These are phyloP conservation scores for Balanococcus diminutus DNA, from an alignment of 2,888 invertebrate species.

Conservation along the genomic window DNA sequence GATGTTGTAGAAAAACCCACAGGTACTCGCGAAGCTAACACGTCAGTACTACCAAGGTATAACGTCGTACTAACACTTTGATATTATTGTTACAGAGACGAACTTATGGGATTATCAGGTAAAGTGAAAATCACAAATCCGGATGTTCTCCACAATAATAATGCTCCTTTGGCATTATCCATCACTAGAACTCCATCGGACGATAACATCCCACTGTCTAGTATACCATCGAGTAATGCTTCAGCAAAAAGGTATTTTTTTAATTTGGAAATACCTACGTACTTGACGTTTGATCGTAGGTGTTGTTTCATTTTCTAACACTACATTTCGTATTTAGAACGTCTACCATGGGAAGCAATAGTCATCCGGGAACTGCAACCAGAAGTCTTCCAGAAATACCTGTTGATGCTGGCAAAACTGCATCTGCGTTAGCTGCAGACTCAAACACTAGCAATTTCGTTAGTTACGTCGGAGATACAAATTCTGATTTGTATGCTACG, in stretches of 20 bases:
- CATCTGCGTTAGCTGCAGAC: slow-evolving; percentile 59
- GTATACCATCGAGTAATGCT: slow-evolving; percentile 45
- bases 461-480: slow-evolving; percentile 70
- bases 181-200: slow-evolving; percentile 48
- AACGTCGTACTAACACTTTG: not conserved
- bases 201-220: slow-evolving; percentile 36
- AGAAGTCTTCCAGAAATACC: slow-evolving; percentile 86
- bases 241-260: slow-evolving; percentile 2
- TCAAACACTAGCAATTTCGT: slow-evolving; percentile 58
- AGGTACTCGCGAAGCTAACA: slow-evolving; percentile 66
- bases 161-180: slow-evolving; percentile 46
- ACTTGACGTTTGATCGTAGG: not conserved
- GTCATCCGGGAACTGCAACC: slow-evolving; percentile 66
- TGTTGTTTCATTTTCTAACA: not conserved
- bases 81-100: slow-evolving; percentile 65
- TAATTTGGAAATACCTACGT: not conserved
- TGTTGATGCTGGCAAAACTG: slow-evolving; percentile 64
- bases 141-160: slow-evolving; percentile 61
- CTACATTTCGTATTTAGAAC: not conserved
- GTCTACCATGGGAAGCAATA: not conserved
- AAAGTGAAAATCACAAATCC: slow-evolving; percentile 76
- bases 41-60: not conserved
- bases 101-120: slow-evolving; percentile 73
- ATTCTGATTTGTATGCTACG: slow-evolving; percentile 85
- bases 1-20: slow-evolving; percentile 75